Percentiles rank a stretch among this genome's conserved stretches.
Evolutionary conservation across 1,140 invertebrate genomes (phyloP).

Genomic region (Nephila pilipes): DNA sequence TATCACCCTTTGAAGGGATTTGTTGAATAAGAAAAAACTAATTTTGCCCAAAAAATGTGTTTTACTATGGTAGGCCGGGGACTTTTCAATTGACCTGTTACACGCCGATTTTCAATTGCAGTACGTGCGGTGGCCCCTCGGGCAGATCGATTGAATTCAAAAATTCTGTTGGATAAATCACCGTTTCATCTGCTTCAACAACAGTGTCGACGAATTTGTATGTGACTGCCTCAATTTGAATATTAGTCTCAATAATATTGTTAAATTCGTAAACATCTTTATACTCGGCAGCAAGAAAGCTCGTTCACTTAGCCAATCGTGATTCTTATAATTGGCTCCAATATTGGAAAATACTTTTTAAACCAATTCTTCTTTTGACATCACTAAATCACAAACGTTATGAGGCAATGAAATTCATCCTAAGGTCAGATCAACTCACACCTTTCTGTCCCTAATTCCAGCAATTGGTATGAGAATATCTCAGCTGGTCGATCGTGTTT

Average conservation of each 20-base stretch:
- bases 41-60: too few relatives aligned
- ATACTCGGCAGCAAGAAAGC: constrained; percentile 5
- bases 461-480: constrained; percentile 74
- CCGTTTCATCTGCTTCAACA: neutral
- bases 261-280: neutral
- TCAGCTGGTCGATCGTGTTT: constrained; percentile 41
- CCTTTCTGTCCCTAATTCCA: constrained; percentile 77
- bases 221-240: too few relatives aligned
- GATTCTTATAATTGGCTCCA: too few relatives aligned
- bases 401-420: too few relatives aligned
- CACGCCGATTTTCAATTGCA: constrained; percentile 78
- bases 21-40: too few relatives aligned
- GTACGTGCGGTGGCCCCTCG: constrained; percentile 78
- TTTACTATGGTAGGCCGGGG: too few relatives aligned
- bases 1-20: too few relatives aligned
- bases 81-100: too few relatives aligned
- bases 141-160: constrained; percentile 79
- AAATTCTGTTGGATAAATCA: constrained; percentile 79
- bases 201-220: constrained; percentile 75
- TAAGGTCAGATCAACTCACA: constrained; percentile 43
- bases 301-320: too few relatives aligned
- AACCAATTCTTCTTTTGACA: constrained; percentile 11
- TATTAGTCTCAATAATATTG: too few relatives aligned
- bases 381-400: constrained; percentile 63
- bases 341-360: neutral